Evolutionary conservation across 2,888 invertebrate species (phyloP).

Genomic region (Idaea biselata): DNA sequence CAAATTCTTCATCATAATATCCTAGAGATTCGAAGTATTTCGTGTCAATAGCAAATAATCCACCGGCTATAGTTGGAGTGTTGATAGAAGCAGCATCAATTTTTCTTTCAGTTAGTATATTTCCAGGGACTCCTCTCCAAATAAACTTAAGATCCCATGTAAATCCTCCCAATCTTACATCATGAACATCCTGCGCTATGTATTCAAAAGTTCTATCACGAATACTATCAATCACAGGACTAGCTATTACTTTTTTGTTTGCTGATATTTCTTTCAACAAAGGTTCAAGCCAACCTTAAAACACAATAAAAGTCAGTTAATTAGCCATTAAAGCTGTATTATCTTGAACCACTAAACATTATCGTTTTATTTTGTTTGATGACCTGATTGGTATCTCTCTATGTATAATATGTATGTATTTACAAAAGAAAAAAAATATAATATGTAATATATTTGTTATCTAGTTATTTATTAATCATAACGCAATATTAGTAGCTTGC

Average conservation of each 20-base stretch:
- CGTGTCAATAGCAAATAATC: conserved; percentile 95
- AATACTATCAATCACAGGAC: conserved; percentile 95
- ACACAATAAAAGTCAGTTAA: neutral
- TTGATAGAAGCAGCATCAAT: conserved; percentile 90
- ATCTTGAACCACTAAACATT: too few species aligned
- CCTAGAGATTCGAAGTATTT: conserved; percentile 94
- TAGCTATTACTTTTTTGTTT: conserved; percentile 89
- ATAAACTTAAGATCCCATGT: conserved; percentile 95
- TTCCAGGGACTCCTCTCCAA: conserved; percentile 96
- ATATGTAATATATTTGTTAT: neutral
- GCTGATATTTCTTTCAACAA: conserved; percentile 89
- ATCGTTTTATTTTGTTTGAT: too few species aligned
- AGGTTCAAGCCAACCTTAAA: conserved; percentile 93
- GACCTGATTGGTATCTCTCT: too few species aligned
- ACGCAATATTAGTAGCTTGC: neutral
- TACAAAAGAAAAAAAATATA: neutral
- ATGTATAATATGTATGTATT: too few species aligned
- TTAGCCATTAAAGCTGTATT: too few species aligned
- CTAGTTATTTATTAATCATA: neutral
- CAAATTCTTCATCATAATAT: conserved; percentile 97
- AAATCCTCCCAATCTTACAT: conserved; percentile 92
- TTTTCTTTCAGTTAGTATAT: conserved; percentile 86
- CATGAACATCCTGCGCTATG: conserved; percentile 86
- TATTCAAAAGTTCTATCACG: conserved; percentile 93
- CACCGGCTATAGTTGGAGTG: conserved; percentile 98